phyloP scores from a whole-genome alignment of 1,140 invertebrate genomes.

The Eubasilissa regina region DNA sequence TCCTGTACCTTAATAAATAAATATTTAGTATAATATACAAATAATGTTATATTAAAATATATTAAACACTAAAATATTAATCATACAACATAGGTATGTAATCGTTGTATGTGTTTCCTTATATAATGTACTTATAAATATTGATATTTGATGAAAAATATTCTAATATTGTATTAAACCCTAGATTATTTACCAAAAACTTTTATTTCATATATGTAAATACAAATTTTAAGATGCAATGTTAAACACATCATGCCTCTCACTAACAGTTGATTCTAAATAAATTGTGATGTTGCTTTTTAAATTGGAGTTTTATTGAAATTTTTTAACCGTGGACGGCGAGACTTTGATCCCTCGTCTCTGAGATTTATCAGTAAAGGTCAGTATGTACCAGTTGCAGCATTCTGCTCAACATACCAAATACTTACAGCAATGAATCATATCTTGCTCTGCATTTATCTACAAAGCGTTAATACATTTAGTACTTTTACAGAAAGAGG shows the following conservation, averaged over 20 bases:
- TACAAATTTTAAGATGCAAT: constrained; percentile 41
- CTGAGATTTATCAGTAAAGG: too few relatives aligned
- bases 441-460: too few relatives aligned
- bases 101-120: too few relatives aligned
- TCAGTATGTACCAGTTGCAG: too few relatives aligned
- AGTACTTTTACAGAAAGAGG: too few relatives aligned
- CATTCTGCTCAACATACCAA: too few relatives aligned
- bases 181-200: constrained; percentile 47
- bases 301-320: neutral
- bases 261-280: constrained; percentile 24
- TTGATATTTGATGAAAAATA: neutral
- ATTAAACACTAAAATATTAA: too few relatives aligned
- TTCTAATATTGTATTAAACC: constrained; percentile 14
- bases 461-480: too few relatives aligned
- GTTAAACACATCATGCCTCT: constrained; percentile 37
- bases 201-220: constrained; percentile 41
- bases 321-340: neutral
- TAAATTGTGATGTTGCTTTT: constrained; percentile 49
- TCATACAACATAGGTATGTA: neutral
- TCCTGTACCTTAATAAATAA: neutral
- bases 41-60: too few relatives aligned
- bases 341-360: too few relatives aligned
- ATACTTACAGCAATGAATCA: too few relatives aligned
- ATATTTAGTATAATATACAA: neutral
- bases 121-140: too few relatives aligned